Base-by-base conservation (phyloP, 2,113 vertebrate species). In the Dipodomys spectabilis region DNA sequence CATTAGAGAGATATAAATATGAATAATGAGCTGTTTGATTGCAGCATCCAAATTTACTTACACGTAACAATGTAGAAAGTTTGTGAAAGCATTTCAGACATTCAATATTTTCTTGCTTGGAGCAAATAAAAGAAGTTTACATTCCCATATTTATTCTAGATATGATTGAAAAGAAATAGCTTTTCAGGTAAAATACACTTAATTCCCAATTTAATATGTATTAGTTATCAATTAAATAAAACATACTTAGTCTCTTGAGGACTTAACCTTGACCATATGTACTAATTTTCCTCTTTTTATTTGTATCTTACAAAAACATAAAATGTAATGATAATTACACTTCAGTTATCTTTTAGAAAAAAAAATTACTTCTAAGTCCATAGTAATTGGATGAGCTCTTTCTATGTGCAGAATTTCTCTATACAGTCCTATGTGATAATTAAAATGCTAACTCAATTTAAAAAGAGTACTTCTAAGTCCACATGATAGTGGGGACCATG, bases 71-170 rank as follows among this genome's bases (percentile, higher is more conserved):
- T 87, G 64, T 80, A 83, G 15, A 90, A 88, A 81, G 0, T 3
- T 72, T 93, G 78, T 78, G 64, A 82, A 94, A 94, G 64, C 6
- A 89, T 86, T 88, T 85, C 3, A 85, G 62, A n/a, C 5, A 62
- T 45, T 60, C 27, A 19, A 0, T 60, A 23, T 67, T 45, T 90
- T 88, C n/a, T 19, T 3, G 44, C 3, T 57, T 60, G 16, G 71
- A 90, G 73, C 7, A 85, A 57, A 62, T 9, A n/a, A 15, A 32
- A n/a, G 8, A 4, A 49, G 5, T 5, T 35, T 77, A 35, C 4
- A 18, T 91, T 78, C 6, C 2, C 85, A 0, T 80, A 7, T 75
- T 81, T 85, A 62, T 62, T 78, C 6, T 83, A n/a, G 32, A 60
- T 67, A 12, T 67, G 80, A 80, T 84, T 75, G 69, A 3, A 4